phyloP scores from a whole-genome alignment of 2,888 invertebrate genomes.

The Mongoloraphidia duomilia region DNA sequence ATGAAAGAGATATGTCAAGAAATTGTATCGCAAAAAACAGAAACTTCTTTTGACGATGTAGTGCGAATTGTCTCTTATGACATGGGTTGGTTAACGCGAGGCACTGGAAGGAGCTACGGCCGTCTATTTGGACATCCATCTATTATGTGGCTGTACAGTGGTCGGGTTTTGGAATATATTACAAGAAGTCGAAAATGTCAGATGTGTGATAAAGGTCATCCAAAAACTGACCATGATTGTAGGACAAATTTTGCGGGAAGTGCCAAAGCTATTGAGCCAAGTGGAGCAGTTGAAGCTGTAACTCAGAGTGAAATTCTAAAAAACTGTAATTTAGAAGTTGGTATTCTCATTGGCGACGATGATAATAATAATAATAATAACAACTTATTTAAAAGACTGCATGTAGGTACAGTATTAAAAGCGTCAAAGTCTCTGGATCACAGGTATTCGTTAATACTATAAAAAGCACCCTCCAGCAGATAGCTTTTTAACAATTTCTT shows the following conservation, averaged over 20 bases:
- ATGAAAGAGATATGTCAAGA: too few relatives aligned
- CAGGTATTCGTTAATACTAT: too few relatives aligned
- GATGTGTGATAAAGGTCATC: constrained; percentile 13
- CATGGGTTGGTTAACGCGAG: constrained; percentile 18
- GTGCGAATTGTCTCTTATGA: constrained; percentile 15
- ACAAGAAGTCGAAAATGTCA: constrained; percentile 16
- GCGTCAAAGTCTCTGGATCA: too few relatives aligned
- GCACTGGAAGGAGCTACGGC: constrained; percentile 16
- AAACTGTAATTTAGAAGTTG: neutral
- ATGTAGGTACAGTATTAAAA: too few relatives aligned
- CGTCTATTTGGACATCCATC: constrained; percentile 17
- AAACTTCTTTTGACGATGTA: too few relatives aligned
- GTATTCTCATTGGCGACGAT: neutral
- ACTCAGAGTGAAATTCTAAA: neutral
- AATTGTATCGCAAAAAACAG: too few relatives aligned
- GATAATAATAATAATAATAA: too few relatives aligned
- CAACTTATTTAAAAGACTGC: too few relatives aligned
- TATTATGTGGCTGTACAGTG: constrained; percentile 16
- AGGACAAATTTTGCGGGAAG: constrained; percentile 18
- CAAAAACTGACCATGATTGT: constrained; percentile 17
- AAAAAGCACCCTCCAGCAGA: too few relatives aligned
- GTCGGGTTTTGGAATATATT: constrained; percentile 15
- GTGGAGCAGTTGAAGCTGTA: neutral
- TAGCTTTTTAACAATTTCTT: too few relatives aligned
- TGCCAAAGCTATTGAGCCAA: constrained; percentile 14